Conservation (phyloP, 2,797 vertebrate genomes). For the Chaetodon trifasciatus region DNA sequence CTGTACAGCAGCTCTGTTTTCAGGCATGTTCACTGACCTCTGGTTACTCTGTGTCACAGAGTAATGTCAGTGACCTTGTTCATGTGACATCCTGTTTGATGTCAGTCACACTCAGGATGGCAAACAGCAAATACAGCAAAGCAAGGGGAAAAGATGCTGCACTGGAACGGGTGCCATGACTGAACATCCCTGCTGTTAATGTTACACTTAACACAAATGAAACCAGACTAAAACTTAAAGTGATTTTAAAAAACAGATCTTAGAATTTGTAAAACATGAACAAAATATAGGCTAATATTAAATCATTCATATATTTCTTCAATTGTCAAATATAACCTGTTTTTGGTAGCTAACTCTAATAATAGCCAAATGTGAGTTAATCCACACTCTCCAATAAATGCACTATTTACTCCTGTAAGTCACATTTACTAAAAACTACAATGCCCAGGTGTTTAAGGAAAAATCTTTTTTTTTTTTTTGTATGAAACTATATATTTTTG, state of each 20-base stretch:
- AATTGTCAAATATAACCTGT: not conserved
- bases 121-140: not conserved
- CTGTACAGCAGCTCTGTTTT: not conserved
- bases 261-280: not conserved
- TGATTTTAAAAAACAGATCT: not conserved
- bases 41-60: not conserved
- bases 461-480: too few species aligned
- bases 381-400: not conserved
- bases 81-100: slow-evolving; percentile 5
- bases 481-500: too few species aligned
- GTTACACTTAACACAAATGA: not conserved
- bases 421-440: too few species aligned
- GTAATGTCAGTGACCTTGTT: not conserved
- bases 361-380: not conserved
- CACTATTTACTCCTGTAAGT: not conserved
- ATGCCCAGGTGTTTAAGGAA: too few species aligned
- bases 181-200: not conserved
- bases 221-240: not conserved
- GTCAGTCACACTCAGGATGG: not conserved
- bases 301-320: not conserved
- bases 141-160: not conserved
- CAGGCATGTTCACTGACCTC: slow-evolving; percentile 4
- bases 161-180: not conserved
- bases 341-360: not conserved
- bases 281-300: not conserved